Evolutionary conservation across 2,797 vertebrate genomes (phyloP).

Genomic region (Gallirallus australis): DNA sequence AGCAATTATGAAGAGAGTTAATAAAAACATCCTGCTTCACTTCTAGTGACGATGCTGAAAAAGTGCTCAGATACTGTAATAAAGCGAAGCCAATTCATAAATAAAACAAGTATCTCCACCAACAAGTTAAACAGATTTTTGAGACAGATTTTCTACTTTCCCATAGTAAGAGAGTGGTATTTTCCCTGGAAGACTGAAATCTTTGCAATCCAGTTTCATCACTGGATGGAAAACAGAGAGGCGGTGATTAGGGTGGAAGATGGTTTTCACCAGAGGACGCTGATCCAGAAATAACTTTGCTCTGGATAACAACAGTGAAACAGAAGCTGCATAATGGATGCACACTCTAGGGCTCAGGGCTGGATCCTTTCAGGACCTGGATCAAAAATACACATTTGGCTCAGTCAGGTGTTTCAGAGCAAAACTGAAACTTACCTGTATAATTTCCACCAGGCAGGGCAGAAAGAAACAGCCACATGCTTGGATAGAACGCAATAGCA

Average conservation of each 20-base stretch:
- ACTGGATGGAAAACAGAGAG: neutral
- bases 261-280: neutral
- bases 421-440: neutral
- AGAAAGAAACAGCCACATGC: neutral
- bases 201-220: neutral
- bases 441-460: neutral
- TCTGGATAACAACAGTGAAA: neutral
- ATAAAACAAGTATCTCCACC: neutral
- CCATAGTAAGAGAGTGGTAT: neutral
- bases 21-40: neutral
- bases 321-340: neutral
- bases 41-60: neutral
- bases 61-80: neutral
- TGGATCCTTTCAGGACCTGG: neutral
- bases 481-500: neutral
- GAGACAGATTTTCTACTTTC: neutral
- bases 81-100: neutral
- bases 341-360: rapidly evolving
- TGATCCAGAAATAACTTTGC: neutral
- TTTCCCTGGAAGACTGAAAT: neutral
- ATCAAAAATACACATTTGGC: neutral
- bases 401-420: neutral
- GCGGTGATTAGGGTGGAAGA: neutral
- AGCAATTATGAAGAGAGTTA: neutral
- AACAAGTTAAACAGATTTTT: neutral